Conservation (phyloP, 2,797 vertebrate species). For the Loris lydekkerianus region DNA sequence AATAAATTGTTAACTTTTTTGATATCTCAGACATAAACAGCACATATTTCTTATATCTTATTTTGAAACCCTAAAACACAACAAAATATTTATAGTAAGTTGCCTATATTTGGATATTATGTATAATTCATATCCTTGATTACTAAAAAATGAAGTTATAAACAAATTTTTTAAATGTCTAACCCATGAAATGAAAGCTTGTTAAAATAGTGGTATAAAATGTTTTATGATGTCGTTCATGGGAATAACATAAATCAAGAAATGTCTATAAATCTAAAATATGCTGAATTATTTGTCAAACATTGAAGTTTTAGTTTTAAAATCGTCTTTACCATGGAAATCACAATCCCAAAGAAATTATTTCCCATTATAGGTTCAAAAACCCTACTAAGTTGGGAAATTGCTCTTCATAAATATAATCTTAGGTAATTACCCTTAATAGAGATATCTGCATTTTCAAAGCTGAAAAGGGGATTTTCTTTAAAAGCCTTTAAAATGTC, state of each 20-base stretch:
- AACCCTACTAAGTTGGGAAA: background rate
- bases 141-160: slow-evolving; percentile 32
- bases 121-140: background rate
- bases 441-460: background rate
- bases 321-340: background rate
- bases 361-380: background rate
- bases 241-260: background rate
- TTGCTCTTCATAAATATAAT: background rate
- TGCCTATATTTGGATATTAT: background rate
- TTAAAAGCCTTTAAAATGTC: background rate
- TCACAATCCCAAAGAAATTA: background rate
- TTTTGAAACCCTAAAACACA: slow-evolving; percentile 6
- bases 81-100: slow-evolving; percentile 1
- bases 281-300: background rate
- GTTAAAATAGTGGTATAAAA: background rate
- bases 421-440: background rate
- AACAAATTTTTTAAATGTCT: slow-evolving; percentile 11
- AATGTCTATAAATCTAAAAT: background rate
- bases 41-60: slow-evolving; percentile 48
- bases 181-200: background rate
- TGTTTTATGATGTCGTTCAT: background rate
- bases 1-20: background rate
- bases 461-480: background rate
- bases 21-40: background rate
- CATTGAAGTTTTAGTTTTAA: background rate